Evolutionary conservation across 2,113 vertebrate genomes (phyloP).

Genomic region (Phrynosoma platyrhinos): DNA sequence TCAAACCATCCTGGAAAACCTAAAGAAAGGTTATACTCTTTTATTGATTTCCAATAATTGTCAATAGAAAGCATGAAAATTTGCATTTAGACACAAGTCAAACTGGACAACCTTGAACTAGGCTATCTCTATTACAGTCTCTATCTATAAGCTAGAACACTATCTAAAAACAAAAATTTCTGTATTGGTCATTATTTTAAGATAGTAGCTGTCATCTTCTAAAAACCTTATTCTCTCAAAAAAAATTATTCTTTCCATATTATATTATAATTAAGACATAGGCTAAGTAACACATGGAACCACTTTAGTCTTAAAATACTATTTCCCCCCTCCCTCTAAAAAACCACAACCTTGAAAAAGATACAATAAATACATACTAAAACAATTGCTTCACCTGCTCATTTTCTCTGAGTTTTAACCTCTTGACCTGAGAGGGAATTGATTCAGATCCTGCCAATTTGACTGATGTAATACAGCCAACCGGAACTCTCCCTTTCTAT

Average conservation of each 20-base stretch:
- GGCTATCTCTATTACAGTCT: not conserved
- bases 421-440: not conserved
- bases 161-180: not conserved
- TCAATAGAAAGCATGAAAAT: not conserved
- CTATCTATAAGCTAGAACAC: not conserved
- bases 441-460: constrained; percentile 1
- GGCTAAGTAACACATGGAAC: constrained; percentile 46
- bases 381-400: constrained; percentile 26
- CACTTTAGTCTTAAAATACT: constrained; percentile 50
- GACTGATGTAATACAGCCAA: constrained; percentile 1
- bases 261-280: constrained; percentile 46
- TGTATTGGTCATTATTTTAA: constrained; percentile 11
- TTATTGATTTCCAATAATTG: not conserved
- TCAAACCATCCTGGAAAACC: not conserved
- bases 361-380: constrained; percentile 27
- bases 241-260: constrained; percentile 23
- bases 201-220: not conserved
- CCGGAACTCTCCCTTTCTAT: not conserved
- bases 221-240: not conserved
- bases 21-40: not conserved
- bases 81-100: not conserved
- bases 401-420: constrained; percentile 39
- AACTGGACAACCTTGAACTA: too few relatives aligned
- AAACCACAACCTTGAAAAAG: constrained; percentile 25
- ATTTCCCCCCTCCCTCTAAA: not conserved